phyloP scores from a whole-genome alignment of 2,113 vertebrate genomes.

The Salvator merianae region DNA sequence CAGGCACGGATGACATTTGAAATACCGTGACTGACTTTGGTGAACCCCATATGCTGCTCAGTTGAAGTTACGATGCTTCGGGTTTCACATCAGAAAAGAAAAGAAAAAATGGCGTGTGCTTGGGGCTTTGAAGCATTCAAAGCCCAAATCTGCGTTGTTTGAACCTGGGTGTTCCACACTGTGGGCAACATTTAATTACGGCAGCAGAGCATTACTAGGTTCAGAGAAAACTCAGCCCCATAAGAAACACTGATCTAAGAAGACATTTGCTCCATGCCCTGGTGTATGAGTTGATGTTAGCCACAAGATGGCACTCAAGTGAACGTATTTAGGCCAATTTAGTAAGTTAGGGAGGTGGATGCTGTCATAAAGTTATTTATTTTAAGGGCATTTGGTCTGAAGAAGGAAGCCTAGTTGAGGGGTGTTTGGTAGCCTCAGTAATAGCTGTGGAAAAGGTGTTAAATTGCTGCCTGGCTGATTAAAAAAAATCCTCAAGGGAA shows the following conservation, averaged over 20 bases:
- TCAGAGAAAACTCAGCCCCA: not conserved
- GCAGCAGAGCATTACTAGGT: not conserved
- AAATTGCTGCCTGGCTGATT: not conserved
- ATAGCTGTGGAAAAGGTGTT: too few relatives aligned
- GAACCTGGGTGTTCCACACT: not conserved
- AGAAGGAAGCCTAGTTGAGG: not conserved
- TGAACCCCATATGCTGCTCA: not conserved
- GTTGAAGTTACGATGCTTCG: not conserved
- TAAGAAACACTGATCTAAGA: not conserved
- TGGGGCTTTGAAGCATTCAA: too few relatives aligned
- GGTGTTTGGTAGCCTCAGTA: not conserved
- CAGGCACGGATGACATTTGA: too few relatives aligned
- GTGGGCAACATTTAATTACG: too few relatives aligned
- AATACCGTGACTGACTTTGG: too few relatives aligned
- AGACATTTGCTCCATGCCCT: not conserved
- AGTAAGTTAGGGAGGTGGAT: not conserved
- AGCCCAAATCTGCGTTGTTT: not conserved
- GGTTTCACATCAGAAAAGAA: too few relatives aligned
- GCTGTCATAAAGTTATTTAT: not conserved
- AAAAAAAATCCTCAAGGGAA: not conserved
- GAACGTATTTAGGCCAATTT: not conserved
- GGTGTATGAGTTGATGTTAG: not conserved
- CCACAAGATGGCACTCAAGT: conserved; percentile 20
- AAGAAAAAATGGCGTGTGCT: too few relatives aligned
- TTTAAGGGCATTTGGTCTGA: not conserved